A percentile compares a stretch with the other conserved stretches of the same genome.
Conservation (phyloP, 2,797 vertebrate species). For the Sebastes elongatus region DNA sequence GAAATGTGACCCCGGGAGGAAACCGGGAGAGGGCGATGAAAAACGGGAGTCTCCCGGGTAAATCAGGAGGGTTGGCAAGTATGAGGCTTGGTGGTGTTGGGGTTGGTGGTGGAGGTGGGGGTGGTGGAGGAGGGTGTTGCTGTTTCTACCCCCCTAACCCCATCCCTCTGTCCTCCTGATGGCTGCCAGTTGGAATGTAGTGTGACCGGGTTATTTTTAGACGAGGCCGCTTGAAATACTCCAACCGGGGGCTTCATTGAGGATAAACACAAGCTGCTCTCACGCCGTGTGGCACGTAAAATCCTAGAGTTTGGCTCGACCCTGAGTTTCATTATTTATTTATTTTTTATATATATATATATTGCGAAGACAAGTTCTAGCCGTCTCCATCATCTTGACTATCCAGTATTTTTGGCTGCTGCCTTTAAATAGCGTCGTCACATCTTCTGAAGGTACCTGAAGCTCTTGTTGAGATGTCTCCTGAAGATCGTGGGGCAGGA, state of each 20-base stretch:
- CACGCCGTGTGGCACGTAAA: conserved; percentile 44
- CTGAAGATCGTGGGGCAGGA: conserved; percentile 85
- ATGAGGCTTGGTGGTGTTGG: background rate
- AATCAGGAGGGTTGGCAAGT: too few relatives aligned
- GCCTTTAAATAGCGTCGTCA: background rate
- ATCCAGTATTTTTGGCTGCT: background rate
- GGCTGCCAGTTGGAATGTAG: conserved; percentile 82
- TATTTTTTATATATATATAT: background rate
- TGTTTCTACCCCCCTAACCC: conserved; percentile 7
- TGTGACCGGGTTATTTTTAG: conserved; percentile 94
- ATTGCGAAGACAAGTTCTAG: background rate
- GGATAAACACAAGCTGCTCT: conserved; percentile 82
- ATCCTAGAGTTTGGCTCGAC: conserved; percentile 29
- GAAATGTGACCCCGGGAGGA: too few relatives aligned
- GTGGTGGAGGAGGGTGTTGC: conserved; percentile 20
- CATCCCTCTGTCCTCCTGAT: conserved; percentile 74
- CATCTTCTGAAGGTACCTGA: conserved; percentile 20
- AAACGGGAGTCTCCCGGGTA: too few relatives aligned
- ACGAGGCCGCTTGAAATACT: conserved; percentile 84
- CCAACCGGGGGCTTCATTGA: conserved; percentile 85
- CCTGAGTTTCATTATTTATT: background rate
- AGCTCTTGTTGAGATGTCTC: conserved; percentile 83
- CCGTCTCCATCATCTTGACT: background rate
- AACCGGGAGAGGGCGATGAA: too few relatives aligned
- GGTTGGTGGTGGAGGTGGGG: background rate